These are phyloP conservation scores for Papilio dardanus DNA, from an alignment of 1,140 invertebrate genomes.

Conservation along the genomic window DNA sequence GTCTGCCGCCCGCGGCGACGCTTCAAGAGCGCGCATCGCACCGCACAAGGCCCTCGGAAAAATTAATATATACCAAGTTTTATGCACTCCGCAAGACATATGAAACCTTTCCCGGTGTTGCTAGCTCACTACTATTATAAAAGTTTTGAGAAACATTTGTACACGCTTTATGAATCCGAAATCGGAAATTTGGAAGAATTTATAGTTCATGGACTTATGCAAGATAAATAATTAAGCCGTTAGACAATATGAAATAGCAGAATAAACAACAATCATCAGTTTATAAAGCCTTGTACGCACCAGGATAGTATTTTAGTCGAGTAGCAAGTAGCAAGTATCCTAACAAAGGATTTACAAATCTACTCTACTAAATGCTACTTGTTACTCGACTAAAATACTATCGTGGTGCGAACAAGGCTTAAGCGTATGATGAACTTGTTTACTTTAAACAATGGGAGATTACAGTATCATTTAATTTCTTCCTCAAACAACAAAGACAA, in stretches of 20 bases:
- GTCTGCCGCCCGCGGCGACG: constrained; percentile 76
- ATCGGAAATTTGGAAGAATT: background rate
- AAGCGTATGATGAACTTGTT: no score
- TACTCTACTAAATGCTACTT: no score
- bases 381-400: no score
- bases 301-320: no score
- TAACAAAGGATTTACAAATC: no score
- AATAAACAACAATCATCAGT: no score
- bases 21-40: constrained; percentile 63
- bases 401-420: no score
- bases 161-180: background rate
- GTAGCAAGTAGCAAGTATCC: no score
- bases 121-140: constrained; percentile 34
- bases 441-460: no score
- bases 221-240: no score
- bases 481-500: constrained; percentile 22
- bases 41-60: constrained; percentile 63
- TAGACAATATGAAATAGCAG: no score
- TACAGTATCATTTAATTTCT: background rate
- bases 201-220: background rate
- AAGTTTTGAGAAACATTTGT: background rate
- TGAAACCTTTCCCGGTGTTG: constrained; percentile 55
- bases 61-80: constrained; percentile 73
- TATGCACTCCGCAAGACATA: constrained; percentile 54
- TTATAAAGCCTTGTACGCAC: no score